Evolutionary conservation across 2,113 vertebrate species (phyloP).

Genomic region (Sylvietta virens): DNA sequence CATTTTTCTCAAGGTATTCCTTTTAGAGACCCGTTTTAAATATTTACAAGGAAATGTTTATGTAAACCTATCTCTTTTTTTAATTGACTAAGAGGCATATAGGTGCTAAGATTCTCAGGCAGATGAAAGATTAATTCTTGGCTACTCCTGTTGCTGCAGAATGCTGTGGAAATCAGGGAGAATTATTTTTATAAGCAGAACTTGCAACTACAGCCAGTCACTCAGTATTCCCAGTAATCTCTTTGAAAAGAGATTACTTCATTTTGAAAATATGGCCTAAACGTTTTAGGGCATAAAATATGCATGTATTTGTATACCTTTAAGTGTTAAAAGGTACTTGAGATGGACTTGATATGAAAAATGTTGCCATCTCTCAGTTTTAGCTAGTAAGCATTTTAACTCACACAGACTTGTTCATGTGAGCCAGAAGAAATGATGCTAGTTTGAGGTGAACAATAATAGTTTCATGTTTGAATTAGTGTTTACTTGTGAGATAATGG

Average conservation of each 20-base stretch:
- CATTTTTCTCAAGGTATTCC: neutral
- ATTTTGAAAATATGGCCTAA: neutral
- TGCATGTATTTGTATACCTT: neutral
- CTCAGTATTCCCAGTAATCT: neutral
- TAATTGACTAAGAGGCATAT: neutral
- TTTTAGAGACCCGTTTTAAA: neutral
- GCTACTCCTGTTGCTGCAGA: neutral
- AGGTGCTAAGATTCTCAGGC: neutral
- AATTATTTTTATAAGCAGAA: neutral
- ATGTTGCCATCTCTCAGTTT: neutral
- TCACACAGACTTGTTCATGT: neutral
- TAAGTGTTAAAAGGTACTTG: neutral
- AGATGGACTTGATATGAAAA: neutral
- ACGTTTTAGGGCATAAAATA: neutral
- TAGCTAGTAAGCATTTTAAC: neutral
- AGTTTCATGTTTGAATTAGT: neutral
- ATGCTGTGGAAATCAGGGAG: neutral
- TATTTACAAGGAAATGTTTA: neutral
- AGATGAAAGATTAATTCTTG: neutral
- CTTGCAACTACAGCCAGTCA: neutral
- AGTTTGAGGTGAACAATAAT: neutral
- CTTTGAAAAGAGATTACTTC: neutral
- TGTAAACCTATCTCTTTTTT: neutral
- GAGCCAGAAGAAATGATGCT: neutral
- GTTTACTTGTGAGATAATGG: neutral